Evolutionary conservation across 1,140 invertebrate genomes (phyloP).

Genomic region (Radopholus similis): DNA sequence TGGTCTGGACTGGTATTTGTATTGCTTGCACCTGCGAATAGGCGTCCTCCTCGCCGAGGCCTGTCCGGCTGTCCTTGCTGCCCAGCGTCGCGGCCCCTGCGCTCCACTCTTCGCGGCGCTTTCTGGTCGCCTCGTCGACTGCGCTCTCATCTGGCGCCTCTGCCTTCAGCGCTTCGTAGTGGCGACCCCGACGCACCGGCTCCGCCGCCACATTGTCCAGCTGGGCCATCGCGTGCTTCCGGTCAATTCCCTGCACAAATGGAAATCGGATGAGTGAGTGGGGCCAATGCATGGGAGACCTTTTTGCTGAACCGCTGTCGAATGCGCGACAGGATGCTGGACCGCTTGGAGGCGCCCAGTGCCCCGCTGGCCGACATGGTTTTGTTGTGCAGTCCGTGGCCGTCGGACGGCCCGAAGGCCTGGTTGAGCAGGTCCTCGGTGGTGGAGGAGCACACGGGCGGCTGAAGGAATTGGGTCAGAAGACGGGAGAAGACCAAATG

Average conservation of each 20-base stretch:
- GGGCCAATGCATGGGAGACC: too few relatives aligned
- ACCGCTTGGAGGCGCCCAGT: neutral
- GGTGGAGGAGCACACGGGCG: too few relatives aligned
- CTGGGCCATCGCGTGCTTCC: neutral
- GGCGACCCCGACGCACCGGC: neutral
- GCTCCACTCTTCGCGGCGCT: neutral
- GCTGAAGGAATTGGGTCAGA: too few relatives aligned
- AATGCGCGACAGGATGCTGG: neutral
- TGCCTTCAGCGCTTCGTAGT: neutral
- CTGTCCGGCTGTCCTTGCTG: neutral
- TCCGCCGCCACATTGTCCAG: neutral
- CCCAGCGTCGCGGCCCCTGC: neutral
- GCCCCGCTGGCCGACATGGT: slow-evolving; percentile 4
- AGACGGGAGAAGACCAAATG: neutral
- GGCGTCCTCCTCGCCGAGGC: too few relatives aligned
- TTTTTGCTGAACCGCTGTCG: slow-evolving; percentile 5
- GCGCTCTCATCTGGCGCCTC: too few relatives aligned
- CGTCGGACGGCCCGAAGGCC: neutral
- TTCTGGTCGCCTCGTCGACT: neutral
- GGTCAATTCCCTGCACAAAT: too few relatives aligned
- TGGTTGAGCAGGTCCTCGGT: slow-evolving; percentile 8
- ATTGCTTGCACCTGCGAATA: too few relatives aligned
- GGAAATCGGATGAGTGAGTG: too few relatives aligned
- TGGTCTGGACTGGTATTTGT: neutral
- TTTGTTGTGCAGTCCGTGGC: neutral